phyloP scores from a whole-genome alignment of 1,140 invertebrate genomes.

The Trichoplusia ni region DNA sequence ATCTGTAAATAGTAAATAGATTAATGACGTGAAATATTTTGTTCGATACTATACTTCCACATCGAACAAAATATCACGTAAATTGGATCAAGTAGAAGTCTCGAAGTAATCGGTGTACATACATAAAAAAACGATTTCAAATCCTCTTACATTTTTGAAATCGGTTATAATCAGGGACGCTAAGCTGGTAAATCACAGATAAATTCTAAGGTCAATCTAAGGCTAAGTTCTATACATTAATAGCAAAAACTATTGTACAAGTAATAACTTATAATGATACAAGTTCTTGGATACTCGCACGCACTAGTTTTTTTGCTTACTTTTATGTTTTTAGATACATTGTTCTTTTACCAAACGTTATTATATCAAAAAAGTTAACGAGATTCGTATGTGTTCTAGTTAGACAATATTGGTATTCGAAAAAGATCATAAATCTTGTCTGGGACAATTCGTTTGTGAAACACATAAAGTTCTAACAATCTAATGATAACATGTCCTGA shows the following conservation, averaged over 20 bases:
- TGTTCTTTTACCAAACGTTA: background rate
- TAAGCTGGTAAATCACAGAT: too few species aligned
- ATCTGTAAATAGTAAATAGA: too few species aligned
- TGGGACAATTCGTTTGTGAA: conserved; percentile 7
- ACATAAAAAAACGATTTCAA: background rate
- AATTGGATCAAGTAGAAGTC: too few species aligned
- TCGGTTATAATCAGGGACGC: too few species aligned
- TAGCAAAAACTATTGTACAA: background rate
- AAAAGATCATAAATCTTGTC: conserved; percentile 16
- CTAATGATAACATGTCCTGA: conserved; percentile 20
- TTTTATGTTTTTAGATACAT: conserved; percentile 6
- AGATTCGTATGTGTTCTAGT: background rate
- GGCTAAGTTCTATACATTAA: background rate
- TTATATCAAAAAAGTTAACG: conserved; percentile 15
- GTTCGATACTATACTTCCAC: too few species aligned
- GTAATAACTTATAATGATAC: conserved; percentile 20
- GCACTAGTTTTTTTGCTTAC: conserved; percentile 10
- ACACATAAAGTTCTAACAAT: conserved; percentile 18
- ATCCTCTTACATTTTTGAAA: too few species aligned
- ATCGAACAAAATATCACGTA: too few species aligned
- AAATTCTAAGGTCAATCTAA: background rate
- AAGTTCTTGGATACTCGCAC: background rate
- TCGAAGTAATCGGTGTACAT: too few species aligned
- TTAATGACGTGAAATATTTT: too few species aligned
- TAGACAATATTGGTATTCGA: conserved; percentile 7